Evolutionary conservation across 2,113 vertebrate species (phyloP).

Genomic region (Numida meleagris): DNA sequence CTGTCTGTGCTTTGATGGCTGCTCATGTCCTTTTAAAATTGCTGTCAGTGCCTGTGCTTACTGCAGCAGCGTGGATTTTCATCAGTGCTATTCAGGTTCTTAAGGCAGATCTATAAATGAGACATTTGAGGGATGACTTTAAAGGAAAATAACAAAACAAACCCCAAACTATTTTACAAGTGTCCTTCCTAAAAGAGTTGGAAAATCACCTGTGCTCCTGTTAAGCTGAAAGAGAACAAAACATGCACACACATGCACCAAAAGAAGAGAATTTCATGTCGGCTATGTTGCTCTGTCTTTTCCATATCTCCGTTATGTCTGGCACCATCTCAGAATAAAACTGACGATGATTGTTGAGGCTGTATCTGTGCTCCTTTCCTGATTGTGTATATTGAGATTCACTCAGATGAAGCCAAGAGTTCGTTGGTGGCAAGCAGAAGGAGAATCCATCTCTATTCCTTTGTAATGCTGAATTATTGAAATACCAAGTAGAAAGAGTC

Average conservation of each 20-base stretch:
- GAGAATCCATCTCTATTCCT: not conserved
- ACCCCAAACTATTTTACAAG: not conserved
- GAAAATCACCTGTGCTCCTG: not conserved
- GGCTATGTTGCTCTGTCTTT: not conserved
- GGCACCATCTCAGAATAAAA: slow-evolving; percentile 7
- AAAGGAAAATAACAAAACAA: not conserved
- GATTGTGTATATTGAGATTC: slow-evolving; percentile 13
- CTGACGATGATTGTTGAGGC: not conserved
- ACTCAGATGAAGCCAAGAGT: not conserved
- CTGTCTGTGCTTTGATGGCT: not conserved
- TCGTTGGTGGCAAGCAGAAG: not conserved
- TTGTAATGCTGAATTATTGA: not conserved
- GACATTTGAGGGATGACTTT: not conserved
- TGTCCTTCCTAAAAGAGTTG: not conserved
- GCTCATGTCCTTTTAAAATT: not conserved
- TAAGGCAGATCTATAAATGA: not conserved
- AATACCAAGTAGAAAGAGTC: not conserved
- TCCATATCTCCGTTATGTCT: not conserved
- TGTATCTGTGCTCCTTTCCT: not conserved
- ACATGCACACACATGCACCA: not conserved
- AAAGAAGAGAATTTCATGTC: not conserved
- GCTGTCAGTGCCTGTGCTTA: not conserved
- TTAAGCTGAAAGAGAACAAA: not conserved
- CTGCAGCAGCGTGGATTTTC: not conserved
- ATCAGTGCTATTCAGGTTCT: not conserved